phyloP scores from a whole-genome alignment of 2,113 vertebrate species.

The Myanophis thanlyinensis region DNA sequence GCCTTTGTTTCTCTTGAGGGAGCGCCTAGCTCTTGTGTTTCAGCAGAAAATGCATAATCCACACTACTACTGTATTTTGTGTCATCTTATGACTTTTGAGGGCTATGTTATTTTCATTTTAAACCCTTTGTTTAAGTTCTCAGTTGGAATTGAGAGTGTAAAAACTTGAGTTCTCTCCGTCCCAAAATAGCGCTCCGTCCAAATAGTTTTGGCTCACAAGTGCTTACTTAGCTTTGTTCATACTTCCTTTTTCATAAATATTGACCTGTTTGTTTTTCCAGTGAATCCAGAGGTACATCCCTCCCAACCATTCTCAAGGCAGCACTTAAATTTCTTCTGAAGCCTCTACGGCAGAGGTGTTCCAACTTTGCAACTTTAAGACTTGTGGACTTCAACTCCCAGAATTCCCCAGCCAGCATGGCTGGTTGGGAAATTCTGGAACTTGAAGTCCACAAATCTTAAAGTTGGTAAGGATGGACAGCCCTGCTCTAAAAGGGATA shows the following conservation, averaged over 20 bases:
- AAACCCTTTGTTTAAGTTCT: not conserved
- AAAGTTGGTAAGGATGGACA: not conserved
- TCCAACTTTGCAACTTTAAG: not conserved
- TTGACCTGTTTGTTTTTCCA: not conserved
- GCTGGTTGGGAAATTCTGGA: not conserved
- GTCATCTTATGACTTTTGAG: not conserved
- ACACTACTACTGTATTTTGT: not conserved
- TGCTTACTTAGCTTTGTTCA: not conserved
- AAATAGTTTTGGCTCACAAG: not conserved
- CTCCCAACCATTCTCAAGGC: not conserved
- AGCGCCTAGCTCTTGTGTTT: not conserved
- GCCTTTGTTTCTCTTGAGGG: not conserved
- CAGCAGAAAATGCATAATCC: not conserved
- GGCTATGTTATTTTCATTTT: not conserved
- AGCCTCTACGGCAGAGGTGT: not conserved
- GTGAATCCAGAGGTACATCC: not conserved
- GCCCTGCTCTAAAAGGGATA: not conserved
- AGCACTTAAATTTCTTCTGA: not conserved
- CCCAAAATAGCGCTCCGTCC: not conserved
- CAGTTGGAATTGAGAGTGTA: not conserved
- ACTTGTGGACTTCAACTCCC: not conserved
- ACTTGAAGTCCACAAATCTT: not conserved
- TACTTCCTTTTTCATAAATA: not conserved
- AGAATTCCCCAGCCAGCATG: not conserved
- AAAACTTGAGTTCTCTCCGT: not conserved